Conservation (phyloP, 2,888 invertebrate genomes). For the Phymatocera aterrima region DNA sequence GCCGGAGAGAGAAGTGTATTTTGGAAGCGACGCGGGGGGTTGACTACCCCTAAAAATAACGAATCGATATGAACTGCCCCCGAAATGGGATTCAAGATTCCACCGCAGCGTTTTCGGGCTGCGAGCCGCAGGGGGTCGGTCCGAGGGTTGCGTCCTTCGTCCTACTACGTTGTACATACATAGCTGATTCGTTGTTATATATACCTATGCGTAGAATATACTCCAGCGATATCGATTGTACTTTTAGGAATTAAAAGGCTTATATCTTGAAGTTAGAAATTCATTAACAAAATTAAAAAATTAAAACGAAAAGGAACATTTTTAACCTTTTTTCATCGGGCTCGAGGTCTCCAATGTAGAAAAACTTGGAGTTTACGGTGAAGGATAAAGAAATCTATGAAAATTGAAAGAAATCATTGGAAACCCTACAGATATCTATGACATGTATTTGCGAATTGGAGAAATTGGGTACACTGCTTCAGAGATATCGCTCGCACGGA, state of each 20-base stretch:
- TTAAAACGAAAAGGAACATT: neutral
- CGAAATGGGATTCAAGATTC: slow-evolving; percentile 55
- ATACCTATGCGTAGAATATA: neutral
- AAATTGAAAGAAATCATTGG: too few relatives aligned
- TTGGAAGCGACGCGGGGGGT: slow-evolving; percentile 61
- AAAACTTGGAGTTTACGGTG: too few relatives aligned
- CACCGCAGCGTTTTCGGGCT: slow-evolving; percentile 42
- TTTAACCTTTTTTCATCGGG: too few relatives aligned
- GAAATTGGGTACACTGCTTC: too few relatives aligned
- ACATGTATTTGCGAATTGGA: too few relatives aligned
- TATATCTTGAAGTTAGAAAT: neutral
- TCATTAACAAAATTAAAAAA: neutral
- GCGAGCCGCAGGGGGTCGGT: slow-evolving; percentile 41
- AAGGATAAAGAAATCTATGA: too few relatives aligned
- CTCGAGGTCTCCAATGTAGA: too few relatives aligned
- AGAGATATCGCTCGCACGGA: neutral
- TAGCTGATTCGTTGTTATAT: slow-evolving; percentile 13
- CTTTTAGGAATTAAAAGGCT: slow-evolving; percentile 18
- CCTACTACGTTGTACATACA: neutral
- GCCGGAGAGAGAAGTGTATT: slow-evolving; percentile 52
- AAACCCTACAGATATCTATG: too few relatives aligned
- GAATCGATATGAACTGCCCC: slow-evolving; percentile 67
- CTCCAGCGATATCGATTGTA: slow-evolving; percentile 35
- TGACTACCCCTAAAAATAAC: slow-evolving; percentile 69
- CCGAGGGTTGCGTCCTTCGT: slow-evolving; percentile 42